Base-by-base conservation (phyloP, 1,140 invertebrate species). In the Wiebesia pumilae region DNA sequence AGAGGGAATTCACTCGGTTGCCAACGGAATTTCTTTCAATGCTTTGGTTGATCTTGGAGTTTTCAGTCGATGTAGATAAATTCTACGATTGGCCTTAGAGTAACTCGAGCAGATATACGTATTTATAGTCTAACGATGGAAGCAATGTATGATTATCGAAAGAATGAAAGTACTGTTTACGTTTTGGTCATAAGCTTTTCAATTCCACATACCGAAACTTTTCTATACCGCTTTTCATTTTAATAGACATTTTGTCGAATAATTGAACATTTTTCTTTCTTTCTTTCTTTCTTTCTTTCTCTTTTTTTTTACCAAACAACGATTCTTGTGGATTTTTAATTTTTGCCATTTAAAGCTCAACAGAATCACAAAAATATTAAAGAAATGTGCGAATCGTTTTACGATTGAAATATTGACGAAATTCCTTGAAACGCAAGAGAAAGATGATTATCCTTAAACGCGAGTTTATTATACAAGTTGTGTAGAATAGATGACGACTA, bases 11-110 rank as follows among this genome's bases (percentile, higher is more conserved):
- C 40, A 51, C n/a, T 51, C 9, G 43, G 69, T 71, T 47, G 40
- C 73, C n/a, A 30, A 62, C 9, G 47, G 73, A 47, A 47, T 43
- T 77, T 77, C 38, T 78, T 54, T 33, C 77, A 43, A 78, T 75
- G 38, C 71, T 75, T 75, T 43, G 3, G 21, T 43, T 75, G 21
- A 27, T 51, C 33, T 54, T 33, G 14, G 6, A 38, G 6, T 81
- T 65, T 62, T 27, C 47, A 6, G 6, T 9, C 7, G 19, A 35
- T 16, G 27, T 38, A 33, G 35, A 38, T 62, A 21, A 40, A 81
- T 38, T 40, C 19, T 38, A 27, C 35, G 33, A 81, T 81, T 81
- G 33, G 77, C 30, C 33, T 21, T 78, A 43, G n/a, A 54, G 27
- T 1, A 19, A 78, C 14, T 16, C 12, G 47, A 14, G 27, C 10